Conservation (phyloP, 1,140 invertebrate species). For the Steinernema khuongi region DNA sequence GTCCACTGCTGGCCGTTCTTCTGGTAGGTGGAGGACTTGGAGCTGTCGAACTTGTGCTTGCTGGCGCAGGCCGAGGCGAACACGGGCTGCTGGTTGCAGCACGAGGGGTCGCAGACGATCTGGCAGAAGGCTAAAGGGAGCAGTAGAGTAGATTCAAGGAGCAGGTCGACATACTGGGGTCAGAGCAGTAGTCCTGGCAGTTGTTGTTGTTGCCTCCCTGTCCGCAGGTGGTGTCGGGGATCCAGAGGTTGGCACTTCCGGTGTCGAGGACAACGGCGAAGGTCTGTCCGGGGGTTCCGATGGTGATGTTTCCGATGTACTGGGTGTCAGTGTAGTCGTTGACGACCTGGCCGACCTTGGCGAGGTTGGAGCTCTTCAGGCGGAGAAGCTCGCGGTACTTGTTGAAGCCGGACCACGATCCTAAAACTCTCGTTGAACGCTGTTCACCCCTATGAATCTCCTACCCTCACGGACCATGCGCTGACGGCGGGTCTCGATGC, state of each 20-base stretch:
- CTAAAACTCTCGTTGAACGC: conserved; percentile 15
- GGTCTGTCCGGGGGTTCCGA: conserved; percentile 31
- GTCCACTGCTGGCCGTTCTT: neutral
- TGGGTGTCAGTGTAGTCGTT: conserved; percentile 33
- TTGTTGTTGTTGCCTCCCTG: neutral
- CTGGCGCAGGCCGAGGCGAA: conserved; percentile 22
- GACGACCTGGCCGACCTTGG: conserved; percentile 22
- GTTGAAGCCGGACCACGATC: conserved; percentile 20
- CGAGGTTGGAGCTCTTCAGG: conserved; percentile 14
- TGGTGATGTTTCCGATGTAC: conserved; percentile 42
- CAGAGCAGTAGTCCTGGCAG: neutral
- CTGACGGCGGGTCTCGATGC: conserved; percentile 26
- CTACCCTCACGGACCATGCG: conserved; percentile 31
- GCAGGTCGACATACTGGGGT: neutral
- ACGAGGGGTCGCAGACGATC: conserved; percentile 28
- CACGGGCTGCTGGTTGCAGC: conserved; percentile 23
- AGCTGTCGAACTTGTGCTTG: conserved; percentile 35
- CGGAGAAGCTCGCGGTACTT: conserved; percentile 22
- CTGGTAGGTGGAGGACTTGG: neutral
- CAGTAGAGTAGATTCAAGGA: neutral
- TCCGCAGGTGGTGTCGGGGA: conserved; percentile 34
- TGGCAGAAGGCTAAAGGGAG: conserved; percentile 25
- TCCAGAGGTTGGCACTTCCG: conserved; percentile 37
- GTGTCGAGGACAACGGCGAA: conserved; percentile 39
- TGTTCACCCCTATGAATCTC: neutral